phyloP scores from a whole-genome alignment of 2,113 vertebrate genomes.

The Hemicordylus capensis region DNA sequence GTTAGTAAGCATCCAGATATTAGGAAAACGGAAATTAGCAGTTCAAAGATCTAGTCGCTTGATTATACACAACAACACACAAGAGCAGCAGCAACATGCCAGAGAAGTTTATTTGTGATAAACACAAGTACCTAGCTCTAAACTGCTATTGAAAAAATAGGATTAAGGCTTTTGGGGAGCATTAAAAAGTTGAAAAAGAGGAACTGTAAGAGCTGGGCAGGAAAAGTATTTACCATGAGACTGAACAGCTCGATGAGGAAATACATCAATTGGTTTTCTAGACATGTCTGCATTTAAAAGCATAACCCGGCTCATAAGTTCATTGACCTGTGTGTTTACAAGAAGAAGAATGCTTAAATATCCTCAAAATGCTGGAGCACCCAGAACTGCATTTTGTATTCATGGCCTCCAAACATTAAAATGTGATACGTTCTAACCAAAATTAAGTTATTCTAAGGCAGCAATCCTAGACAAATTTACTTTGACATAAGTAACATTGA shows the following conservation, averaged over 20 bases:
- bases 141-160: background rate
- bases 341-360: constrained; percentile 24
- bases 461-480: background rate
- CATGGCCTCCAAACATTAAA: background rate
- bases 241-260: constrained; percentile 84
- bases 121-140: background rate
- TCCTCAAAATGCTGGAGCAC: background rate
- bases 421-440: background rate
- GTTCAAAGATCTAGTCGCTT: background rate
- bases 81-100: background rate
- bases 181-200: constrained; percentile 29
- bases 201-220: constrained; percentile 22
- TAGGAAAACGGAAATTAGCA: background rate
- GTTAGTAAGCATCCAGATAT: background rate
- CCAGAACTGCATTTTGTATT: background rate
- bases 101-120: too few species aligned
- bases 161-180: too few species aligned
- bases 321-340: constrained; percentile 80
- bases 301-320: constrained; percentile 85
- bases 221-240: constrained; percentile 83
- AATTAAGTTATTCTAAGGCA: background rate
- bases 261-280: constrained; percentile 85
- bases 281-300: constrained; percentile 85
- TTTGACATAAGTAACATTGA: background rate
- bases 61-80: fast-evolving